phyloP scores from a whole-genome alignment of 2,888 invertebrate genomes.

The Hyposoter didymator region DNA sequence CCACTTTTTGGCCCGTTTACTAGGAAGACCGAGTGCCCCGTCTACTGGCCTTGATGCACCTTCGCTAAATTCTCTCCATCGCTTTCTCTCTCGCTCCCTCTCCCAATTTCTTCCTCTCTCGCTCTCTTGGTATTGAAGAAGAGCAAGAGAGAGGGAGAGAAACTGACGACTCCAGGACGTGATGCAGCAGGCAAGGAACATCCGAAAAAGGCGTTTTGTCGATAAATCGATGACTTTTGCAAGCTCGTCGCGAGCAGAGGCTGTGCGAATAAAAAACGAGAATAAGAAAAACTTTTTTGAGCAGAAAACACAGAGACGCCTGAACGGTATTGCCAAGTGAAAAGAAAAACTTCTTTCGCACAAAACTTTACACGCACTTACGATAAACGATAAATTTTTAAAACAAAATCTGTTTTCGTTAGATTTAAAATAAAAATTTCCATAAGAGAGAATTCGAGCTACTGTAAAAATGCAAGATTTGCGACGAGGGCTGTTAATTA shows the following conservation, averaged over 20 bases:
- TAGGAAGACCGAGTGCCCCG: conserved; percentile 71
- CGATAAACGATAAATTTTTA: background rate
- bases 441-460: background rate
- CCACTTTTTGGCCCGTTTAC: conserved; percentile 77
- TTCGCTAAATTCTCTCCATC: conserved; percentile 56
- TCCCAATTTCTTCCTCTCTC: background rate
- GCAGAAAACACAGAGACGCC: background rate
- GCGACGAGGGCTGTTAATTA: background rate
- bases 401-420: background rate
- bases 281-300: background rate
- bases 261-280: conserved; percentile 15
- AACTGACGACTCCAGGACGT: conserved; percentile 40
- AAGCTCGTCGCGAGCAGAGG: conserved; percentile 25
- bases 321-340: no score
- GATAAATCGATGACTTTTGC: conserved; percentile 45
- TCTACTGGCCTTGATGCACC: conserved; percentile 77
- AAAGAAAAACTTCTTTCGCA: background rate
- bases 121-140: conserved; percentile 43
- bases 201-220: conserved; percentile 49
- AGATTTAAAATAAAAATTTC: background rate
- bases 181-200: conserved; percentile 29
- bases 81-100: background rate
- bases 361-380: background rate
- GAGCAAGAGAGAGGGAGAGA: conserved; percentile 61
- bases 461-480: background rate